Evolutionary conservation across 2,888 invertebrate genomes (phyloP), one percentile per base, ranked within the genome.

Genomic region (Tryphoninae sp.): DNA sequence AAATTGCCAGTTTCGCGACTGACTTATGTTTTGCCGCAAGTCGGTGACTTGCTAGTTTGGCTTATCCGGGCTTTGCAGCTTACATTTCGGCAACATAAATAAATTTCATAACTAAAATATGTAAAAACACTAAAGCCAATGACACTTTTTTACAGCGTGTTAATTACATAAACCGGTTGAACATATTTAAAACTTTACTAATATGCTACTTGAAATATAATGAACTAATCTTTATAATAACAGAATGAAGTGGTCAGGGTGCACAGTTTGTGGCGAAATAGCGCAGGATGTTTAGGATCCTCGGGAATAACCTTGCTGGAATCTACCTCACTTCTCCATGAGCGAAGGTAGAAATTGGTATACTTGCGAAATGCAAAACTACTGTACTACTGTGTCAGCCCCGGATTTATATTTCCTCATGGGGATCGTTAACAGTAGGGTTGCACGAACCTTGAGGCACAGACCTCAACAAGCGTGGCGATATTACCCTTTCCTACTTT

Each of bases 331-430:
- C 51, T 6, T 3, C 7, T 22, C 22, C n/a, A 26, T 11, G 42
- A 23, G 55, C 45, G 42, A 16, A 40, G 42, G 55, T 33, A 58
- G 26, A 71, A 71, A 26, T 45, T 23, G 2, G 23, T 58, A 26
- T 74, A 45, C 13, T 16, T 2, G 72, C 13, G 51, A 73, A 73
- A 62, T 19, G 62, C 33, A 33, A 33, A 33, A 51, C 51, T 62
- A 61, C 51, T 53, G 22, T 58, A 22, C 55, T 26, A 19, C 55
- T 74, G 74, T 58, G 45, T 74, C 42, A 22, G 19, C 53, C 11
- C 26, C 9, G 65, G 74, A 74, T 74, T 74, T 74, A 74, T 74
- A 74, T 74, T 74, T 58, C 65, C 74, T 74, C 26, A 58, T 65
- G 74, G 65, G 55, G 22, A 19, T 55, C 1, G 19, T 9, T 13